Evolutionary conservation across 2,797 vertebrate genomes (phyloP).

Genomic region (Pangasius macronema): DNA sequence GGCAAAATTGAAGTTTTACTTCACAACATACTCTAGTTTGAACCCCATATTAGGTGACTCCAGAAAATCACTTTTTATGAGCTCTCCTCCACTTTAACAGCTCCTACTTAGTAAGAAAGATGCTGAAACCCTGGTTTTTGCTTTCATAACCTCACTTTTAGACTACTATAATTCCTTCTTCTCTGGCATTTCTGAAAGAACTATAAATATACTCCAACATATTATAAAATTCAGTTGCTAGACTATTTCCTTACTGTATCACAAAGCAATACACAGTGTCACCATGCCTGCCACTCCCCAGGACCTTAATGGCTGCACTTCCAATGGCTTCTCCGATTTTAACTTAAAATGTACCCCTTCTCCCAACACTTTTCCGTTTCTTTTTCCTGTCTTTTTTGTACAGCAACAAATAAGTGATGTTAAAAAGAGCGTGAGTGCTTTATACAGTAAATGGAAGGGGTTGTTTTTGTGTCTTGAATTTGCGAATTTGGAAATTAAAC

Average conservation of each 20-base stretch:
- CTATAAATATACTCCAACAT: neutral
- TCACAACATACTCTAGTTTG: neutral
- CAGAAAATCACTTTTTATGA: neutral
- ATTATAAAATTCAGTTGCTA: neutral
- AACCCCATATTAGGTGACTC: neutral
- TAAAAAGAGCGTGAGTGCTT: neutral
- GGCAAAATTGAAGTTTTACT: neutral
- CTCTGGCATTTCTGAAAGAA: neutral
- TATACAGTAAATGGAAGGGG: neutral
- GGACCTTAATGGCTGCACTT: neutral
- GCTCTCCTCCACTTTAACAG: neutral
- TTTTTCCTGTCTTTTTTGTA: neutral
- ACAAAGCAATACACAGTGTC: neutral
- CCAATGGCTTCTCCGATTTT: neutral
- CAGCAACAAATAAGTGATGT: neutral
- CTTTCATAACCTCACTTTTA: neutral
- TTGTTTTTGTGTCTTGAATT: neutral
- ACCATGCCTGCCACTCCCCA: neutral
- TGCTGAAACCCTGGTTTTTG: neutral
- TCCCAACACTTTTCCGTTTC: neutral
- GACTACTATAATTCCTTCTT: neutral
- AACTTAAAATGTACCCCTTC: neutral
- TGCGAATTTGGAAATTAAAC: neutral
- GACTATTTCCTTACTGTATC: neutral
- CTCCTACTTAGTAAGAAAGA: neutral